Base-by-base conservation (phyloP, 92 coral and sea anemone species). In the Bergia puertoricense region DNA sequence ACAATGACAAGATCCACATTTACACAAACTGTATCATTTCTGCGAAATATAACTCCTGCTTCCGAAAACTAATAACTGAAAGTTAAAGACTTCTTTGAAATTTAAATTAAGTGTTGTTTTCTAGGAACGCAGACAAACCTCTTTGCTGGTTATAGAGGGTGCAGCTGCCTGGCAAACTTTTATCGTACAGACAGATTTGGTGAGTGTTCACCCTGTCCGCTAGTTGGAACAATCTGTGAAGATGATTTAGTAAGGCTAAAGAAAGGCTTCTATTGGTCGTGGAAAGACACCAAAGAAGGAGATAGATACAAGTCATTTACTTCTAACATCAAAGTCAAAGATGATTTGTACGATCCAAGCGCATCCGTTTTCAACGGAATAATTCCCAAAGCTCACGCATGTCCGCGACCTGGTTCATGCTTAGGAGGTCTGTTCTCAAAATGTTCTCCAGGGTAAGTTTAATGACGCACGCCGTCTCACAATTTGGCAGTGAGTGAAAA, bases 91-190 rank as follows among this genome's bases (percentile, higher is more conserved):
- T 30, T 30, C 30, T 30, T 30, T 30, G 30, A 30, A 30, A 30
- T 30, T 30, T 30, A 30, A 30, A 30, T 66, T 22, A 14, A 14
- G 20, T 66, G 5, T 69, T 23, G 39, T 69, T 69, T n/a, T 69
- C 10, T 69, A 69, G 75, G 75, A 22, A 69, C 75, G n/a, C 75
- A 69, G 30, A 69, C 75, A 69, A 69, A 69, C 40, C 10, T 69
- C 75, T 69, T 69, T 16, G 75, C 75, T 69, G 75, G 75, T 23
- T 69, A 69, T 36, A 69, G 75, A 69, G 75, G 16, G 30, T 69
- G 75, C 14, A 69, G 75, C 10, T 69, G 75, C 75, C 75, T 69
- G 36, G 39, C 37, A 16, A 69, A 69, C 18, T 69, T 69, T 23
- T 69, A 69, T 69, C 40, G 75, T 69, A 69, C 39, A 39, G 40